Conservation (phyloP, 1,140 invertebrate genomes). For the Anastrepha ludens region DNA sequence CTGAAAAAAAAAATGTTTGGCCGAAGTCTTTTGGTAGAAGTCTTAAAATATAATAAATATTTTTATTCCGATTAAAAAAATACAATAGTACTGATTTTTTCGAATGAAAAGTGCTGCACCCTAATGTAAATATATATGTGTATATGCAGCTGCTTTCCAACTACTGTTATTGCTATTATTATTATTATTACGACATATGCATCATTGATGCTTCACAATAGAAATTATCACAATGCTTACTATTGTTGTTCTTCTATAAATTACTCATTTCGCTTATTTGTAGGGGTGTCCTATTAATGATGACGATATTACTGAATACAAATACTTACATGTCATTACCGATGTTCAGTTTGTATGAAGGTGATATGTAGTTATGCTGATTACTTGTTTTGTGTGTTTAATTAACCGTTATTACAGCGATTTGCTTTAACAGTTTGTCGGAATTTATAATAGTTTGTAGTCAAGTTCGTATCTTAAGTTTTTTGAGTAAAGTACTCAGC, state of each 20-base stretch:
- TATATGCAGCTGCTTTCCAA: neutral
- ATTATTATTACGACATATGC: neutral
- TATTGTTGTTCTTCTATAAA: slow-evolving; percentile 3
- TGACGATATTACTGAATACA: neutral
- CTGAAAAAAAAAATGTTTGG: no score
- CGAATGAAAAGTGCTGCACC: no score
- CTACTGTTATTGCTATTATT: neutral
- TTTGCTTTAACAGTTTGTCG: neutral
- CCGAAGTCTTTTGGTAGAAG: no score
- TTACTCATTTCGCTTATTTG: slow-evolving; percentile 13
- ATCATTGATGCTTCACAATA: neutral
- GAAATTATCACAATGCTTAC: neutral
- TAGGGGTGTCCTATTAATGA: neutral
- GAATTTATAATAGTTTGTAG: neutral
- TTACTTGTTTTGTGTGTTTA: neutral
- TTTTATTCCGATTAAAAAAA: no score
- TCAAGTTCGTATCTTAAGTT: neutral
- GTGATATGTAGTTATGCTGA: slow-evolving; percentile 15
- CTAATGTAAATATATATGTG: no score
- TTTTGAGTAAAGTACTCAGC: neutral
- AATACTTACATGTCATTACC: neutral
- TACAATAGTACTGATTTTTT: no score
- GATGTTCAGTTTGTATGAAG: neutral
- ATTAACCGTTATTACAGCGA: neutral
- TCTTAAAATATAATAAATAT: no score